A percentile compares a stretch with the other conserved stretches of the same genome.
Conservation (phyloP, 2,113 vertebrate species). For the Dromaius novaehollandiae region DNA sequence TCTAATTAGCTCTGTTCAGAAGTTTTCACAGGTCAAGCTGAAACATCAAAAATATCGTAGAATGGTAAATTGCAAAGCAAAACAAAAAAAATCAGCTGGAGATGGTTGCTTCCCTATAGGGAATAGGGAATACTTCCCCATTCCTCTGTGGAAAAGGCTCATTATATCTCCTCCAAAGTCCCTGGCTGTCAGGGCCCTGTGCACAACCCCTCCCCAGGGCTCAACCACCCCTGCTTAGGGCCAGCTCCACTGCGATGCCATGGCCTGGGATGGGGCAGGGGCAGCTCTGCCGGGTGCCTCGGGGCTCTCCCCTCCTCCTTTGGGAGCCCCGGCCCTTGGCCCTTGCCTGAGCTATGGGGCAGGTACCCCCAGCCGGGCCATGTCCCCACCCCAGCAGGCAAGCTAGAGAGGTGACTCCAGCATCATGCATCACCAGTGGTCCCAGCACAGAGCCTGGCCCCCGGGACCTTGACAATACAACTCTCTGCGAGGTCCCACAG, state of each 20-base stretch:
- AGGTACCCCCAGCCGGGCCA: background rate
- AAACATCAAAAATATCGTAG: background rate
- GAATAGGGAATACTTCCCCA: background rate
- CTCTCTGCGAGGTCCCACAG: background rate
- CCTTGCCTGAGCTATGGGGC: background rate
- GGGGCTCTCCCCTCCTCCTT: background rate
- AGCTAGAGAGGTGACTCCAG: background rate
- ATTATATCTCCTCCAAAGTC: background rate
- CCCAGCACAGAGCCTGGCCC: background rate
- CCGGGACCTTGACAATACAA: background rate
- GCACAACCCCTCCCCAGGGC: too few species aligned
- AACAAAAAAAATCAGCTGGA: background rate
- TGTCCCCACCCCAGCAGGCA: background rate
- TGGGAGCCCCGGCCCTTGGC: too few species aligned
- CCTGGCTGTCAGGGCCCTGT: background rate
- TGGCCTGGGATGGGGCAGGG: too few species aligned
- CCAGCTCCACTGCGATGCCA: background rate
- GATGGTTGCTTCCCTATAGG: background rate
- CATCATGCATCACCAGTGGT: too few species aligned
- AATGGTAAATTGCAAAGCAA: background rate
- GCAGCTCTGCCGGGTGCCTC: background rate
- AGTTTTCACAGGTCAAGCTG: background rate
- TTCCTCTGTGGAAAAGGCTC: background rate
- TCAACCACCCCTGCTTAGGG: accelerated
- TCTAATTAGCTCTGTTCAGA: background rate